Conservation (phyloP, 2,113 vertebrate genomes). For the Sceloporus undulatus region DNA sequence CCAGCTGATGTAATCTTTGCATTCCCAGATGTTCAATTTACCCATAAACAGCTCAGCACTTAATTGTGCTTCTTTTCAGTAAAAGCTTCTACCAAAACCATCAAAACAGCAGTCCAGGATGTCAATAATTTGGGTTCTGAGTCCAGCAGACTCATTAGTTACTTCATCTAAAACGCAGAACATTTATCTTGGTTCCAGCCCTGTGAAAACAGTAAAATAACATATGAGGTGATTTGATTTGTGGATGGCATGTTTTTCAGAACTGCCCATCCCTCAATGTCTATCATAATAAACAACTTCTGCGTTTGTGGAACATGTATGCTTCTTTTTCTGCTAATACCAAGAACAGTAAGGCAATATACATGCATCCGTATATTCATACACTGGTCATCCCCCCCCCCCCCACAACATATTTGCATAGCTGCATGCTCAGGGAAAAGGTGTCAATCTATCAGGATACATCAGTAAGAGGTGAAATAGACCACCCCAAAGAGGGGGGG, state of each 20-base stretch:
- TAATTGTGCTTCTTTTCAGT: neutral
- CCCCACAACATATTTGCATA: neutral
- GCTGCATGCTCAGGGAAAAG: neutral
- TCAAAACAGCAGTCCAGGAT: constrained; percentile 19
- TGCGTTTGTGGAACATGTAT: neutral
- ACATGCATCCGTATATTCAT: neutral
- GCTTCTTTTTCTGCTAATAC: neutral
- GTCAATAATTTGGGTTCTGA: constrained; percentile 10
- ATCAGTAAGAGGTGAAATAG: no score
- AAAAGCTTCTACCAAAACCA: neutral
- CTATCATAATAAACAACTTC: neutral
- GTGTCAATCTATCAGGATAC: neutral
- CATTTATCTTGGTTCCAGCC: neutral
- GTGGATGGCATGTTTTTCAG: neutral
- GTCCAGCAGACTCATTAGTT: constrained; percentile 19
- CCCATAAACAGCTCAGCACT: constrained; percentile 2
- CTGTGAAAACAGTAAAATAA: neutral
- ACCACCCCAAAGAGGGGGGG: neutral
- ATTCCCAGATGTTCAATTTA: neutral
- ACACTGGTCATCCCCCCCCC: neutral
- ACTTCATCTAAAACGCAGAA: constrained; percentile 1
- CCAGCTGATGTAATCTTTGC: constrained; percentile 26
- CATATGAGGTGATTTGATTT: constrained; percentile 1
- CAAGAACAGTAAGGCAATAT: neutral
- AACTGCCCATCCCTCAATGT: neutral